phyloP scores from a whole-genome alignment of 2,113 vertebrate genomes.

The Cyprinodon brontotheroides region DNA sequence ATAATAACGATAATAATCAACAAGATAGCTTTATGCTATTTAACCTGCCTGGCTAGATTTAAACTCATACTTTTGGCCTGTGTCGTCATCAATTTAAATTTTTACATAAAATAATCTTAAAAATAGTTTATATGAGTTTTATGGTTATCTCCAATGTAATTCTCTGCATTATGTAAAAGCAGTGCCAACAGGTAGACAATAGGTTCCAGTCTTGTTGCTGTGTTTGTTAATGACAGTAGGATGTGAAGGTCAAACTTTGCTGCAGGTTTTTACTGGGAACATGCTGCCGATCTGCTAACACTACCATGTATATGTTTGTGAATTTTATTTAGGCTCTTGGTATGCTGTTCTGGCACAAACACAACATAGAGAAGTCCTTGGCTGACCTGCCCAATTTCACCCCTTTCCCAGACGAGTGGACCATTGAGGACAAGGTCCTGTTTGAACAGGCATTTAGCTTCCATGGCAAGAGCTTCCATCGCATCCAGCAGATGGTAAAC shows the following conservation, averaged over 20 bases:
- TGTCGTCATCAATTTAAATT: too few relatives aligned
- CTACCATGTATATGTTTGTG: constrained; percentile 5
- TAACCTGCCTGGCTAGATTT: too few relatives aligned
- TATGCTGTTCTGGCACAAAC: constrained; percentile 99
- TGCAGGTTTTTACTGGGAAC: neutral
- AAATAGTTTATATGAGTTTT: neutral
- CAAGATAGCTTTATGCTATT: too few relatives aligned
- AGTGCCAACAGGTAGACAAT: neutral
- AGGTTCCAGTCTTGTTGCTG: neutral
- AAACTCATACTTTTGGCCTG: neutral
- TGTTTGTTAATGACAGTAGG: neutral
- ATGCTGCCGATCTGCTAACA: neutral
- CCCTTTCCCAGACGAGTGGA: constrained; percentile 98
- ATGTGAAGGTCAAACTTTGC: neutral
- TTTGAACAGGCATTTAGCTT: constrained; percentile 99
- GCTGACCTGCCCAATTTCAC: constrained; percentile 98
- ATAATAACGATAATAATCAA: too few relatives aligned
- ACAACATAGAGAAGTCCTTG: constrained; percentile 97
- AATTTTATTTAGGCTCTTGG: constrained; percentile 86
- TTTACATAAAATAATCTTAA: neutral
- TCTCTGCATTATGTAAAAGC: neutral
- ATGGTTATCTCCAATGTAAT: neutral
- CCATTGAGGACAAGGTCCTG: constrained; percentile 96
- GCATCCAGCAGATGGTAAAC: constrained; percentile 97
- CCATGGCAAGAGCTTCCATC: constrained; percentile 98